Base-by-base conservation (phyloP, 2,888 invertebrate genomes). In the Altica lythri region DNA sequence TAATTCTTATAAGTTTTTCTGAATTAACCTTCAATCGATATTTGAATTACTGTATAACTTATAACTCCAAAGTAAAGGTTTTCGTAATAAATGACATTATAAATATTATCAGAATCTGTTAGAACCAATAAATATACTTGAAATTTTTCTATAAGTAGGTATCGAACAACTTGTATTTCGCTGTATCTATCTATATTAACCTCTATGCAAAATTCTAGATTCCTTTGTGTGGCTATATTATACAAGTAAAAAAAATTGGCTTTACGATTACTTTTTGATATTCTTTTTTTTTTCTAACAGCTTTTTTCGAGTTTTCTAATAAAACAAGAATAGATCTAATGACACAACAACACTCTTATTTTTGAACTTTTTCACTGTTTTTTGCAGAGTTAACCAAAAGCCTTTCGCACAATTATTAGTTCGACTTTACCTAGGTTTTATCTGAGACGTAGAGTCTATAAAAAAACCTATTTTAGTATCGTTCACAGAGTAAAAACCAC, bases 351-450 rank as follows among this genome's bases (percentile, higher is more conserved):
- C 32, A 54, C 53, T 30, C n/a, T n/a, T n/a, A 8, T 34, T 16
- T 44, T 48, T 22, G 13, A 43, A 37, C 30, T 46, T 43, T 49
- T 47, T 47, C 52, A 35, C 22, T 52, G n/a, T n/a, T n/a, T n/a
- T n/a, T 43, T 50, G 16, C n/a, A 12, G 13, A 30, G 9, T 30
- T 4, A 12, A 43, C 48, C 30, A 42, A 55, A 49, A 13, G 53
- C 55, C 61, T n/a, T n/a, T 60, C 53, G 65, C 62, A 62, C 62
- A 53, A 35, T 61, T 64, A 62, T 65, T 63, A 66, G 70, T 73
- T 72, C 66, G 74, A 73, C 72, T 73, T 71, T 71, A 73, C 72
- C 73, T 74, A 73, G 73, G 72, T 73, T 66, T 58, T 57, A 53
- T 53, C 53, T 48, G 48, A 55, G 55, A 55, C 54, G 52, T 38